A percentile compares a stretch with the other conserved stretches of the same genome.
Evolutionary conservation across 2,113 vertebrate genomes (phyloP).

Genomic region (Aspiorhynchus laticeps): DNA sequence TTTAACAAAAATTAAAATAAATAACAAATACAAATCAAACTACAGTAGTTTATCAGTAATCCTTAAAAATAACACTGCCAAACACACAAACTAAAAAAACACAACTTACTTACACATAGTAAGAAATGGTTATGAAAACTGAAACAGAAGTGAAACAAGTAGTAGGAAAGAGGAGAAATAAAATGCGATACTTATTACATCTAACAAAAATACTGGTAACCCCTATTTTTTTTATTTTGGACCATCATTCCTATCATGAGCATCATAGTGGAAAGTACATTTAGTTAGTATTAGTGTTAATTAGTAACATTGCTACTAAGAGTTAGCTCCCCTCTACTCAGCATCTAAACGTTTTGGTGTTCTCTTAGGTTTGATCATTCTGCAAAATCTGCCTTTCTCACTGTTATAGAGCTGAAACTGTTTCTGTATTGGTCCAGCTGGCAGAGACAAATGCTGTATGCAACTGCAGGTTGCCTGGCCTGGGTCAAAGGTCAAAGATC

Average conservation of each 20-base stretch:
- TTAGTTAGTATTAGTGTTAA: too few relatives aligned
- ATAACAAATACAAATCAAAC: too few relatives aligned
- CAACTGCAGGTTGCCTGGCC: slow-evolving; percentile 30
- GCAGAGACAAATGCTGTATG: slow-evolving; percentile 53
- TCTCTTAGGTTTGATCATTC: not conserved
- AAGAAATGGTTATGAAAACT: too few relatives aligned
- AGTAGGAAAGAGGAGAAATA: too few relatives aligned
- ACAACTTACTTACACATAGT: too few relatives aligned
- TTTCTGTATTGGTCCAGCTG: slow-evolving; percentile 38
- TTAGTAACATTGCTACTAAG: not conserved
- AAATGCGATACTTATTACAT: too few relatives aligned
- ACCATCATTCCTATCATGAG: not conserved
- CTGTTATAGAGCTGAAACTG: not conserved
- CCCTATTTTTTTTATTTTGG: not conserved
- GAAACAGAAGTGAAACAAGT: too few relatives aligned
- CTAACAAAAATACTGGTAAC: not conserved
- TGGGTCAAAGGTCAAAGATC: slow-evolving; percentile 55
- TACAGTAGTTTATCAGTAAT: too few relatives aligned
- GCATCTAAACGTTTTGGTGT: not conserved
- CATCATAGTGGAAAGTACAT: not conserved
- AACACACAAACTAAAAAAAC: too few relatives aligned
- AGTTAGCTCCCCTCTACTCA: not conserved
- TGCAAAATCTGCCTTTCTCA: not conserved
- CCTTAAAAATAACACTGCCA: too few relatives aligned
- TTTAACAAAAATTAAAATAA: too few relatives aligned